Base-by-base conservation (phyloP, 2,888 invertebrate genomes). In the Eupithecia pulchellata region DNA sequence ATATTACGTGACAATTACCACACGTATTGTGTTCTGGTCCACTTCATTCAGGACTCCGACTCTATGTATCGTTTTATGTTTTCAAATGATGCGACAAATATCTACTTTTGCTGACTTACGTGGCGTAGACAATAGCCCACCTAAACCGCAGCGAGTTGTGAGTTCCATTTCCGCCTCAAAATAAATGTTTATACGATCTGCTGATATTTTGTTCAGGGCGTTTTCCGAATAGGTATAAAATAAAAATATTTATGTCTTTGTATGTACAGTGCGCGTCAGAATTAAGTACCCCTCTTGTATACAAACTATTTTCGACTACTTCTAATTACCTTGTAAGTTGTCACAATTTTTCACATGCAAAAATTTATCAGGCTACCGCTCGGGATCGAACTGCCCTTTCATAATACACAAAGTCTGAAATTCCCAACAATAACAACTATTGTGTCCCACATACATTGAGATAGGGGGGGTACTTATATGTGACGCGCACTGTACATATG, bases 21-120 rank as follows among this genome's bases (percentile, higher is more conserved):
- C 30, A 47, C 72, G 64, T 20, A 39, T 77, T 82, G 80, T 32
- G 20, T 60, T 60, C n/a, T n/a, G 29, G 3, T 32, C 3, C 11
- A 30, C 58, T 32, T 60, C 32, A 57, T 29, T 17, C 29, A 29
- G 27, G 57, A 29, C 8, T 17, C 29, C 11, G 57, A 6, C 29
- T 42, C 4, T 9, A 0, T 20, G n/a, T 42, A n/a, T 4, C 20
- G 42, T 42, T 20, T 42, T 42, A 42, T 42, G 42, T 42, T n/a
- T 42, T 42, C n/a, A 42, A 42, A 42, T 8, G 42, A 42, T 17
- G n/a, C n/a, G 1, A 42, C n/a, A 42, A 42, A 42, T 42, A 17
- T n/a, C n/a, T 42, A 42, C n/a, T 42, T 36, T 36, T 17, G 14
- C 36, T 14, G 36, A n/a, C 17, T 6, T 39, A 13, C 17, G 36